Evolutionary conservation across 2,113 vertebrate genomes (phyloP), one percentile per base, ranked within the genome.

Genomic region (Brienomyrus brachyistius): DNA sequence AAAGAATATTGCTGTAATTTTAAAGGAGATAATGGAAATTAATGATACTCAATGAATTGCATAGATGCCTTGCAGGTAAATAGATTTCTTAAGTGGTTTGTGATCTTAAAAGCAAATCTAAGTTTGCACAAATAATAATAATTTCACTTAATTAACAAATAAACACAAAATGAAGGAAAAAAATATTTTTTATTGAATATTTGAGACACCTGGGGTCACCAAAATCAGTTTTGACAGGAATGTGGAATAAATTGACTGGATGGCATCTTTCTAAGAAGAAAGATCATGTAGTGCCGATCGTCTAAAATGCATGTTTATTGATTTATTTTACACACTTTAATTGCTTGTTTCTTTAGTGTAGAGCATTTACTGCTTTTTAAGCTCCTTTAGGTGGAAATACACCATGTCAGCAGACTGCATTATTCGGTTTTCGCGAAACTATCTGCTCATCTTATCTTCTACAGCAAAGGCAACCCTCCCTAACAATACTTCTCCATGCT

Each of bases 1-100:
- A 56, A 87, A 54, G 50, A 87, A 86, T 52, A 80, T 83, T 59
- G 87, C 45, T 59, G 66, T 88, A 50, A 88, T 82, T 90, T 82
- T 82, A 56, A 45, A 56, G 51, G 45, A 88, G 51, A 88, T 88
- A 59, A 87, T 56, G 27, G 80, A 90, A 50, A 59, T 88, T 88
- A 70, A 21, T 50, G 48, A 56, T 80, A 88, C 74, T 82, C 48
- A 35, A 50, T 87, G 59, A 86, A 11, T 6, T 35, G 48, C 21
- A 59, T 59, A 40, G 21, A 13, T 52, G 48, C 62, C 40, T 51
- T 66, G 59, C 86, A 66, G 83, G 31, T n/a, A 86, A 74, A 51
- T 40, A 40, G 70, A 70, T 59, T 52, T 66, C 84, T 87, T 77
- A 51, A 90, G 35, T 90, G 83, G 31, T 90, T 74, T 54, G 84